Conservation (phyloP, 2,888 invertebrate species). For the Pseudolycoriella hygida region DNA sequence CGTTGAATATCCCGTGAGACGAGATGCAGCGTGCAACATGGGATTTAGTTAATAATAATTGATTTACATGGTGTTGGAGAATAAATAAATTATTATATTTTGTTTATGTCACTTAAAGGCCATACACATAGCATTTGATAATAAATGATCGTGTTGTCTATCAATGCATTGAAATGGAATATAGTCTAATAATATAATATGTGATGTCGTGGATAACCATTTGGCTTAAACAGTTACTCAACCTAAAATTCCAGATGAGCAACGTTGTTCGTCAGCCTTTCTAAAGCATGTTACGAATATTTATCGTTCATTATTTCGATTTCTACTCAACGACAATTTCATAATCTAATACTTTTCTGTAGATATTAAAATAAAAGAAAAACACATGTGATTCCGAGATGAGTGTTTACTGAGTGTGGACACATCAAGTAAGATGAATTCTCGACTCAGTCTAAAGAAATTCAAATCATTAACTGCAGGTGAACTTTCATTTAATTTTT, state of each 20-base stretch:
- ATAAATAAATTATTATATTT: background rate
- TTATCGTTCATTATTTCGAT: no score
- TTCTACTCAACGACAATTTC: no score
- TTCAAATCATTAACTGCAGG: no score
- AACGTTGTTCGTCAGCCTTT: background rate
- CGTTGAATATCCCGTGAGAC: constrained; percentile 2
- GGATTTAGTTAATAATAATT: constrained; percentile 1
- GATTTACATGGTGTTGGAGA: background rate
- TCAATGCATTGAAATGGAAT: background rate
- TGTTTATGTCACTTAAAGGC: background rate
- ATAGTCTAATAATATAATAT: constrained; percentile 10
- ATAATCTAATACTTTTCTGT: no score
- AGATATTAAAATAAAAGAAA: no score
- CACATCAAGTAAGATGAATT: no score
- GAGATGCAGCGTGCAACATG: constrained; percentile 9
- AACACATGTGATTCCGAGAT: no score
- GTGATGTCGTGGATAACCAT: constrained; percentile 10
- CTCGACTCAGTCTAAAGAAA: no score
- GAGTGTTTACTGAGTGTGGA: no score
- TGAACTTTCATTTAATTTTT: no score
- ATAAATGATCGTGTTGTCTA: background rate
- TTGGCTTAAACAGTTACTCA: background rate
- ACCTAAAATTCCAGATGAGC: background rate
- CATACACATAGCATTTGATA: background rate
- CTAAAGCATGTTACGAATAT: no score